A percentile compares a stretch with the other conserved stretches of the same genome.
phyloP scores from a whole-genome alignment of 2,888 invertebrate species.

The Sthenelais limicola region DNA sequence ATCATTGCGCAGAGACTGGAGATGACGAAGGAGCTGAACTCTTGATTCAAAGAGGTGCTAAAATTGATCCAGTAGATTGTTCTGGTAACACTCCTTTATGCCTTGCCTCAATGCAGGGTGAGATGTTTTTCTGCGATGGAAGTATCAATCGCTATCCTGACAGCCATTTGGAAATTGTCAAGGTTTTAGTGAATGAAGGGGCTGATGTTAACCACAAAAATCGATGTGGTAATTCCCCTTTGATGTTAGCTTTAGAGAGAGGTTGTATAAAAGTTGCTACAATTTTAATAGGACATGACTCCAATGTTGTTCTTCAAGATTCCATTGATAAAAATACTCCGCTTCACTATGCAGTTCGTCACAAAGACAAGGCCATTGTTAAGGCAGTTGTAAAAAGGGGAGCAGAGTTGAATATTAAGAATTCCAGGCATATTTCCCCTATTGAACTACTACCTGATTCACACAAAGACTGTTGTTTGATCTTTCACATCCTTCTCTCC shows the following conservation, averaged over 20 bases:
- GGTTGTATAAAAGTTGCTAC: conserved; percentile 20
- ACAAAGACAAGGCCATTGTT: conserved; percentile 2
- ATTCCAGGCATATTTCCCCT: conserved; percentile 7
- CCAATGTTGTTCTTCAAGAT: conserved; percentile 4
- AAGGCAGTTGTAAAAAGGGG: neutral
- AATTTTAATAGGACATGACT: neutral
- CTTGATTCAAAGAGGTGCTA: neutral
- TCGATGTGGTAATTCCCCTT: conserved; percentile 5
- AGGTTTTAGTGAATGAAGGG: conserved; percentile 12
- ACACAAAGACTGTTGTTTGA: neutral
- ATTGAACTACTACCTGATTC: conserved; percentile 2
- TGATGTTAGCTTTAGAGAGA: conserved; percentile 2
- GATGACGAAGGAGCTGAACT: conserved; percentile 18
- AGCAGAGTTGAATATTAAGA: neutral
- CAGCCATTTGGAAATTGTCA: conserved; percentile 28
- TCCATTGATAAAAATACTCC: conserved; percentile 8
- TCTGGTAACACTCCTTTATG: neutral
- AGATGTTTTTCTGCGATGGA: conserved; percentile 26
- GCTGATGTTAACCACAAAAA: neutral
- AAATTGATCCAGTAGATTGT: neutral
- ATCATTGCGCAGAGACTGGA: conserved; percentile 3
- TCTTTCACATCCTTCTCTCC: conserved; percentile 2
- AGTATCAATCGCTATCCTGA: conserved; percentile 16
- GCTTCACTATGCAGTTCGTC: conserved; percentile 11
- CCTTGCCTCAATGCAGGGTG: conserved; percentile 24